These are phyloP conservation scores for Drosophila silvestris DNA, from an alignment of 2,888 invertebrate genomes.

Conservation along the genomic window DNA sequence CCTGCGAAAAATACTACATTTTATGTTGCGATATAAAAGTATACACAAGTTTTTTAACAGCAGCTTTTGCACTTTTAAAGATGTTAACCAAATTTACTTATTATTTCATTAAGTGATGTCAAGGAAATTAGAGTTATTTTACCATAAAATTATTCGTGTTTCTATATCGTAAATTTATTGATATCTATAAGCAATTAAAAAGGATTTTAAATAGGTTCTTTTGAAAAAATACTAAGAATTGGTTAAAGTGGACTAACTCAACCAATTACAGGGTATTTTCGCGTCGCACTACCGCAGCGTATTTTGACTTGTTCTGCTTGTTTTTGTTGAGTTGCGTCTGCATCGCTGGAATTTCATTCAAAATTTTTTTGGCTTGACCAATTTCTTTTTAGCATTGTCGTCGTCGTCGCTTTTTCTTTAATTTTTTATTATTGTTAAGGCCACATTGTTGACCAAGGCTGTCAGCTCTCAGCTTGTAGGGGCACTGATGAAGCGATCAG, in stretches of 20 bases:
- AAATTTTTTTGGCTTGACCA: conserved; percentile 73
- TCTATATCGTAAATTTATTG: neutral
- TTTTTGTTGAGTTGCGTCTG: conserved; percentile 45
- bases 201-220: neutral
- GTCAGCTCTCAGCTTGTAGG: conserved; percentile 21
- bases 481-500: conserved; percentile 74
- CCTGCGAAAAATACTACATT: neutral
- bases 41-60: neutral
- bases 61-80: neutral
- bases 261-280: conserved; percentile 29
- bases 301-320: conserved; percentile 40
- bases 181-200: neutral
- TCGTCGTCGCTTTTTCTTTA: conserved; percentile 22
- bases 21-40: neutral
- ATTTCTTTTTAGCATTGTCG: conserved; percentile 71
- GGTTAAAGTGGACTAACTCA: neutral
- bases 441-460: conserved; percentile 61
- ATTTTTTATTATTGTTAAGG: conserved; percentile 36
- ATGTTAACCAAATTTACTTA: neutral
- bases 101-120: neutral
- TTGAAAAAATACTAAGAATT: no score
- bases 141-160: neutral
- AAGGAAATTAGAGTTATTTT: neutral
- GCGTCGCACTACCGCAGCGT: neutral
- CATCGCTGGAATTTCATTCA: conserved; percentile 75